Evolutionary conservation across 2,113 vertebrate genomes (phyloP).

Genomic region (Aepyceros melampus): DNA sequence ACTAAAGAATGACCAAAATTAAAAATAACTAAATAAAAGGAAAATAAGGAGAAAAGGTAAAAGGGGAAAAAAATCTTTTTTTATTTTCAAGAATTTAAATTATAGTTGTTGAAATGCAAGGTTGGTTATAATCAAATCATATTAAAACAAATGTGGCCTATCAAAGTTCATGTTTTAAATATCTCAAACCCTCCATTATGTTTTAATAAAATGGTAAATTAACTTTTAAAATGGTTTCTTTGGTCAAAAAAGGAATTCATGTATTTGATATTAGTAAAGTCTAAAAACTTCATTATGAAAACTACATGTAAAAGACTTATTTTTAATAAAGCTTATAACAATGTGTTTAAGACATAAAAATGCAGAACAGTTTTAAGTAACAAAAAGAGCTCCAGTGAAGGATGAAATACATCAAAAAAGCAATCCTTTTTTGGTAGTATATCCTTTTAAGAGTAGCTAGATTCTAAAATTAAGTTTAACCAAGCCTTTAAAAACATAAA

Average conservation of each 20-base stretch:
- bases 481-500: neutral
- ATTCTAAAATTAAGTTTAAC: constrained; percentile 30
- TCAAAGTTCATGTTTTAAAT: neutral
- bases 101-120: neutral
- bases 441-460: neutral
- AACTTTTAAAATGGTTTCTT: constrained; percentile 20
- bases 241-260: neutral
- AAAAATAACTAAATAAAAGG: neutral
- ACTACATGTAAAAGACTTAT: neutral
- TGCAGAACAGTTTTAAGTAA: constrained; percentile 1
- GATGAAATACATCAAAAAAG: neutral
- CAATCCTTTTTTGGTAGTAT: neutral
- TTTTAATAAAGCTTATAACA: neutral
- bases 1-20: neutral
- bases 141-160: neutral
- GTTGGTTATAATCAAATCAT: neutral
- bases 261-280: neutral
- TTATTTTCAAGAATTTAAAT: constrained; percentile 29
- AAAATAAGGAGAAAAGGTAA: neutral
- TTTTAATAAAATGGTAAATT: constrained; percentile 11
- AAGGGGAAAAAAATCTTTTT: neutral
- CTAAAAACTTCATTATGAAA: constrained; percentile 10
- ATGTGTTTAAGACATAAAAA: neutral
- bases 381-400: neutral
- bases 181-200: neutral